Evolutionary conservation across 2,113 vertebrate species (phyloP), one percentile per base, ranked within the genome.

Genomic region (Scalopus aquaticus): DNA sequence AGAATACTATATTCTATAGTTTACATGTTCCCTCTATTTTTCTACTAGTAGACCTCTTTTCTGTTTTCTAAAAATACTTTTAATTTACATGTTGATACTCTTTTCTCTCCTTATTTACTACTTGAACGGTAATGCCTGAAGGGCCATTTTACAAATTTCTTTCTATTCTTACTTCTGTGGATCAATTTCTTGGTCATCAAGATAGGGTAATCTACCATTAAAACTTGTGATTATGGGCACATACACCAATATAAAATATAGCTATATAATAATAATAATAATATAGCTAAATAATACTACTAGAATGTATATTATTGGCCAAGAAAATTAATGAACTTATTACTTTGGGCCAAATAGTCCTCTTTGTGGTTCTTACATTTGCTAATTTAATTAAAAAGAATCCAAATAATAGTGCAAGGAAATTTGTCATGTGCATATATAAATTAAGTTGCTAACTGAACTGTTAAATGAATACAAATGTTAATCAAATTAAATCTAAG

Each of bases 291-390:
- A n/a, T 42, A 54, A 17, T 70, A 44, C 30, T 58, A 81, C 62
- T 67, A 19, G n/a, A 32, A 56, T 60, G 78, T 30, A 58, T 4
- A 28, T 42, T 39, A 60, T 19, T 62, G 9, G 30, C 32, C 11
- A 92, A 91, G 22, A 78, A 84, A 83, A 69, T 69, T 30, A 76
- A 67, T 73, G 24, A 70, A 58, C 60, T 70, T 94, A 77, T 46
- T 44, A 77, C 15, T 74, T 26, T 64, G 39, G 6, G 2, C 1
- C 65, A 84, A 70, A 74, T 64, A 49, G 51, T 90, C 39, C 10
- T 86, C 15, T 84, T 70, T 49, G 32, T 24, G 44, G 44, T 58
- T 91, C 11, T 93, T 62, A 46, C 19, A 46, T 5, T 60, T 82
- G 0, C 62, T 80, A 37, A 69, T 51, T 69, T 51, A 76, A 67